A percentile compares a stretch with the other conserved stretches of the same genome.
phyloP scores from a whole-genome alignment of 2,113 vertebrate genomes.

The Rhineura floridana region DNA sequence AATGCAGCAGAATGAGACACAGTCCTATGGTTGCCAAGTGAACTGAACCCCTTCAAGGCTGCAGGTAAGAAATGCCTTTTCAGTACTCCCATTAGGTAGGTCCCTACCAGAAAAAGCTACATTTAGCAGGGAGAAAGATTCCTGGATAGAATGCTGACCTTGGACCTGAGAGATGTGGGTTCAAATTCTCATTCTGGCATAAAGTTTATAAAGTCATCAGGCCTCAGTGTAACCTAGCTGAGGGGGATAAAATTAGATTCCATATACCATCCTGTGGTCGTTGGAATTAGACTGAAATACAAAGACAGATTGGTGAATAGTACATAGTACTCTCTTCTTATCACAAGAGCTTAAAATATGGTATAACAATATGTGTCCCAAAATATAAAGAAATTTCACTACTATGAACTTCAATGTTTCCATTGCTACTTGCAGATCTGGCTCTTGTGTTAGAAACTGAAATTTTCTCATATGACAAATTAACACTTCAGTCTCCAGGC shows the following conservation, averaged over 20 bases:
- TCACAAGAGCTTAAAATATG: neutral
- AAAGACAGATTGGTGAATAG: neutral
- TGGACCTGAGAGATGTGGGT: neutral
- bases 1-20: neutral
- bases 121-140: neutral
- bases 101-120: neutral
- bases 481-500: constrained; percentile 11
- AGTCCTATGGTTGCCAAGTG: too few relatives aligned
- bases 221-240: neutral
- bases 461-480: constrained; percentile 11
- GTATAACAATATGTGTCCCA: neutral
- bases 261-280: neutral
- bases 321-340: neutral
- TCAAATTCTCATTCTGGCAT: neutral
- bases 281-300: neutral
- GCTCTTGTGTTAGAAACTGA: constrained; percentile 38
- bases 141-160: neutral
- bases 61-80: neutral
- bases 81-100: neutral
- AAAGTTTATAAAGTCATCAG: neutral
- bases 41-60: too few relatives aligned
- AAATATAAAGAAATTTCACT: constrained; percentile 8
- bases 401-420: constrained; percentile 37
- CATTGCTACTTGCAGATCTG: neutral
- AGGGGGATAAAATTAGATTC: neutral